Evolutionary conservation across 2,888 invertebrate genomes (phyloP).

Genomic region (Syritta pipiens): DNA sequence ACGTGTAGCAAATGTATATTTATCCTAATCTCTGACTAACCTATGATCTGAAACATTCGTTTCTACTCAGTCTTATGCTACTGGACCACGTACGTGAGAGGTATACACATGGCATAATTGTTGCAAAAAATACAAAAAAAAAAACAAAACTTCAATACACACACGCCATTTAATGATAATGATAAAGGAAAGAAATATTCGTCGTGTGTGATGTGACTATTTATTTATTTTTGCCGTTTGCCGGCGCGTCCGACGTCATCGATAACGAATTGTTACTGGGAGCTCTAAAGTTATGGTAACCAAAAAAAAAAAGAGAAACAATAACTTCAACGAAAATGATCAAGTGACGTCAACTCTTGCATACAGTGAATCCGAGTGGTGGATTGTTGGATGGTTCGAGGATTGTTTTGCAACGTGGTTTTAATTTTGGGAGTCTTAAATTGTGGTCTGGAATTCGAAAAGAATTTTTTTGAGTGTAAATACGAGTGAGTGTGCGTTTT

Average conservation of each 20-base stretch:
- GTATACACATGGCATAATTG: neutral
- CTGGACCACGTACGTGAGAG: constrained; percentile 22
- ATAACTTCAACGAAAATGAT: neutral
- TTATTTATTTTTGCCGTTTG: constrained; percentile 9
- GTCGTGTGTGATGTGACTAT: neutral
- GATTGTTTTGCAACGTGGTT: too few relatives aligned
- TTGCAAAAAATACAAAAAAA: too few relatives aligned
- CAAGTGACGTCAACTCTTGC: too few relatives aligned
- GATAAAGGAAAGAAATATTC: neutral
- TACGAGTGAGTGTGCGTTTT: too few relatives aligned
- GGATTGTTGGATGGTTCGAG: too few relatives aligned
- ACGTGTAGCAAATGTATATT: neutral
- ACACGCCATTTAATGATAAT: neutral
- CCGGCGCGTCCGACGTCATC: neutral
- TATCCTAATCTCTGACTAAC: neutral
- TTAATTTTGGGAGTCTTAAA: too few relatives aligned
- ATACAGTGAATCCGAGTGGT: too few relatives aligned
- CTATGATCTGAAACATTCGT: constrained; percentile 15
- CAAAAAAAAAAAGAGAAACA: neutral
- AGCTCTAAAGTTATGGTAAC: neutral
- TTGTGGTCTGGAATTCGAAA: too few relatives aligned
- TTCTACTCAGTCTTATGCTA: neutral
- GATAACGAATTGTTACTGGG: constrained; percentile 10
- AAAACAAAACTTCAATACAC: too few relatives aligned
- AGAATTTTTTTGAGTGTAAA: too few relatives aligned